Conservation (phyloP, 2,797 vertebrate genomes). For the Halcyon badia region DNA sequence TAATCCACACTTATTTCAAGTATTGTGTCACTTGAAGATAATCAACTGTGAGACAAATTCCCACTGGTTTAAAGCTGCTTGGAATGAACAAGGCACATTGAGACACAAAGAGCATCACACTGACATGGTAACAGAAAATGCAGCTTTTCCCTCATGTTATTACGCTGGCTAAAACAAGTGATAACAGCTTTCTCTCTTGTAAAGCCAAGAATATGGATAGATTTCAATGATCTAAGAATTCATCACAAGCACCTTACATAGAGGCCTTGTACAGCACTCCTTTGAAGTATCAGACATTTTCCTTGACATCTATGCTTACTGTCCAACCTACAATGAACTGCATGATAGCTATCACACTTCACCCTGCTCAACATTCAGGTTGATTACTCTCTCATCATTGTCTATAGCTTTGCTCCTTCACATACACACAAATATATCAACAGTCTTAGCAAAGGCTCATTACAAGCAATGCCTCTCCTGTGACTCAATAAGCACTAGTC, state of each 20-base stretch:
- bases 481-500: neutral
- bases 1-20: neutral
- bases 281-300: constrained; percentile 33
- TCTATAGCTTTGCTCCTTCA: neutral
- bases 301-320: neutral
- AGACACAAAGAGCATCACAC: constrained; percentile 78
- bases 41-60: constrained; percentile 70
- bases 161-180: constrained; percentile 82
- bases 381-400: neutral
- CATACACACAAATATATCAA: neutral
- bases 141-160: constrained; percentile 81
- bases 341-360: neutral
- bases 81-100: constrained; percentile 55
- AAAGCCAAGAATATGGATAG: constrained; percentile 83
- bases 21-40: neutral
- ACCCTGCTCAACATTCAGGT: neutral
- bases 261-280: neutral
- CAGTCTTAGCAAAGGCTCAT: neutral
- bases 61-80: constrained; percentile 61
- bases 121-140: constrained; percentile 81
- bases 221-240: constrained; percentile 86
- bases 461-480: accelerated
- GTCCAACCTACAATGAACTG: neutral
- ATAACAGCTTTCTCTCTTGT: constrained; percentile 88
- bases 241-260: constrained; percentile 70